Conservation (phyloP, 2,113 vertebrate genomes). For the Pelvicachromis taeniatus region DNA sequence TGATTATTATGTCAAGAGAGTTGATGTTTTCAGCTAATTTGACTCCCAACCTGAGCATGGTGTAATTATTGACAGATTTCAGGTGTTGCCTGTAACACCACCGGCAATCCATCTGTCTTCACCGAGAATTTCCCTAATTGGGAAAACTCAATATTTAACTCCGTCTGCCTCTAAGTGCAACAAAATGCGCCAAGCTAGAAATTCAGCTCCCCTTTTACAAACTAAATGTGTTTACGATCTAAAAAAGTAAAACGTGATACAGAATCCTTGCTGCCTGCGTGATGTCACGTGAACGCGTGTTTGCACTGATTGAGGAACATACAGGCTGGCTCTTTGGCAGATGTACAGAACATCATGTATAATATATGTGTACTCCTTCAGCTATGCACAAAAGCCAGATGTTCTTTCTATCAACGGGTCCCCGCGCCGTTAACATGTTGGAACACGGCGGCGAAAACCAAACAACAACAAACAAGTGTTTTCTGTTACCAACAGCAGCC, state of each 20-base stretch:
- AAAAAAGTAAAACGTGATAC: not conserved
- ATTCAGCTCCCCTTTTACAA: not conserved
- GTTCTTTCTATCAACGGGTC: constrained; percentile 64
- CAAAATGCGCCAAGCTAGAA: not conserved
- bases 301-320: constrained; percentile 61
- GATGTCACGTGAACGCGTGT: constrained; percentile 19
- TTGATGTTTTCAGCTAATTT: constrained; percentile 33
- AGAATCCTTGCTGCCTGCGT: not conserved
- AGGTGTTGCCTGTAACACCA: constrained; percentile 57
- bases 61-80: constrained; percentile 56
- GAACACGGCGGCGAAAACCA: constrained; percentile 50
- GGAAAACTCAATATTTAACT: constrained; percentile 53
- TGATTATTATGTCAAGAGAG: constrained; percentile 52
- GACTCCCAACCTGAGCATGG: not conserved
- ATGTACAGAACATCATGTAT: constrained; percentile 75
- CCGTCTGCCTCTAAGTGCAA: not conserved
- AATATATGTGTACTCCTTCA: constrained; percentile 72
- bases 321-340: constrained; percentile 66
- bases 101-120: constrained; percentile 59
- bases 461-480: constrained; percentile 67
- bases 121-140: constrained; percentile 24
- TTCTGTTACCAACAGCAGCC: constrained; percentile 58
- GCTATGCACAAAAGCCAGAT: constrained; percentile 77
- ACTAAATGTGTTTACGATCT: not conserved
- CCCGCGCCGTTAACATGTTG: constrained; percentile 58